Base-by-base conservation (phyloP, 1,140 invertebrate species). In the Manduca sexta region DNA sequence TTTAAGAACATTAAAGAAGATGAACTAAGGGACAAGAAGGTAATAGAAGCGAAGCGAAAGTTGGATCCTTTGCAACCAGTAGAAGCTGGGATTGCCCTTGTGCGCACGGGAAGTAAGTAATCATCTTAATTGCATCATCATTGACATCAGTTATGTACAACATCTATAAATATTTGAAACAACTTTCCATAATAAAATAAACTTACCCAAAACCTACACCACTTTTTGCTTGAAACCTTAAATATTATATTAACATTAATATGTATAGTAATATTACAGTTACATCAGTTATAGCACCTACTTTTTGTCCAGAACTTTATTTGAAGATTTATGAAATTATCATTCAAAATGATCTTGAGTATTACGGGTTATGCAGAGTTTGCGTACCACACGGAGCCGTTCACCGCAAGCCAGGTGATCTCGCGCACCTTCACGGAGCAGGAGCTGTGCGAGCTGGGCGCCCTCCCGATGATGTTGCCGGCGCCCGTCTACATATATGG, bases 301-400 rank as follows among this genome's bases (percentile, higher is more conserved):
- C n/a, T n/a, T n/a, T n/a, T n/a, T n/a, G n/a, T n/a, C n/a, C n/a
- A 21, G 21, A 7, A 21, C 2, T 21, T 7, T 21, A 7, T 21
- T 21, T 21, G 7, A 21, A 8, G 21, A 5, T 26, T 26, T 26
- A 26, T 26, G 11, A 17, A 39, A 39, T 16, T 41, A 10, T 41
- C 0, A 26, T 21, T n/a, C n/a, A n/a, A n/a, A n/a, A n/a, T n/a
- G n/a, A n/a, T n/a, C n/a, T n/a, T n/a, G n/a, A n/a, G n/a, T n/a
- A n/a, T n/a, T n/a, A n/a, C n/a, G n/a, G n/a, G n/a, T 31, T 41
- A 29, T 14, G 1, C 49, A 78, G 75, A 55, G 14, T 88, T 74
- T 41, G 87, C 86, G 0, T 88, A 85, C 49, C 87, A 88, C 54
- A 86, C 84, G 0, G 86, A 88, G 45, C 74, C 79, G 3, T 82